phyloP scores from a whole-genome alignment of 1,140 invertebrate genomes.

The Trinorchestia longiramus region DNA sequence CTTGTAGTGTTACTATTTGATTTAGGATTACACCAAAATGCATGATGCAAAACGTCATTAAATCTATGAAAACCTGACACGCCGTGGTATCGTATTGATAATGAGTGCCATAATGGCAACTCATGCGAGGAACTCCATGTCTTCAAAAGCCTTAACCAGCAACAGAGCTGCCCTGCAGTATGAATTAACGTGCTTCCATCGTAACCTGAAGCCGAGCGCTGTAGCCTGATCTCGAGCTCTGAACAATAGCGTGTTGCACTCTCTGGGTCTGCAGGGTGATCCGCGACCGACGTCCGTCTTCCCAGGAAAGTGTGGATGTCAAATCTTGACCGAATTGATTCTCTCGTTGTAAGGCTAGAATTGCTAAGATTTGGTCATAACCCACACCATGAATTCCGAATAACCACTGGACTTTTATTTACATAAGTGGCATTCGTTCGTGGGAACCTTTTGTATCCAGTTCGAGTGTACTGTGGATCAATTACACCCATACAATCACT shows the following conservation, averaged over 20 bases:
- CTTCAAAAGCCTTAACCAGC: neutral
- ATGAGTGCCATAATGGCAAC: neutral
- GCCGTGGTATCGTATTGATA: neutral
- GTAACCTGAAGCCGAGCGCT: neutral
- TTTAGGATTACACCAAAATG: neutral
- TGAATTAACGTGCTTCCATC: neutral
- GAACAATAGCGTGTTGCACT: neutral
- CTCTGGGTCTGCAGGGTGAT: neutral
- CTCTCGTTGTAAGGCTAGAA: no score
- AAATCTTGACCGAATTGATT: neutral
- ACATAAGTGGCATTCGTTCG: no score
- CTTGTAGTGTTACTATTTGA: neutral
- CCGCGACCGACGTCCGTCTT: neutral
- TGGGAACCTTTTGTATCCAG: no score
- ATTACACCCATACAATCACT: no score
- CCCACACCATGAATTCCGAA: no score
- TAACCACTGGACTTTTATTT: no score
- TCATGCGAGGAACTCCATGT: neutral
- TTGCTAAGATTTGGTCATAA: no score
- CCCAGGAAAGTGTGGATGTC: neutral
- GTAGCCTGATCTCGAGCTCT: neutral
- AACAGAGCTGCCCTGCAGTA: neutral
- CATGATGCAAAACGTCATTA: neutral
- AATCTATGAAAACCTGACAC: neutral
- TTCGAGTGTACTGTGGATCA: no score